phyloP scores from a whole-genome alignment of 2,888 invertebrate genomes.

The Rhimphoctona megacephalus region DNA sequence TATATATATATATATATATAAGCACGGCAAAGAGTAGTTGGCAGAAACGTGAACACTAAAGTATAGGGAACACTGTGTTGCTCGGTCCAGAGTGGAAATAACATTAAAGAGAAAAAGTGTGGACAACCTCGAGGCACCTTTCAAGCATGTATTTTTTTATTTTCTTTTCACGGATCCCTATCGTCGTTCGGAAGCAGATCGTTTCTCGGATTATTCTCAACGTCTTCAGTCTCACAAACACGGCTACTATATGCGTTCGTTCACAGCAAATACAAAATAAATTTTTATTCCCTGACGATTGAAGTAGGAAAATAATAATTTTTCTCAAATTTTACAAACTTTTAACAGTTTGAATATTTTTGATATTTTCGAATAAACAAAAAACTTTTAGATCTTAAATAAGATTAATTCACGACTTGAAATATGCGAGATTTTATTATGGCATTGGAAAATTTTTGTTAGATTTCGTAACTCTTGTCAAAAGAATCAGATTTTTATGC shows the following conservation, averaged over 20 bases:
- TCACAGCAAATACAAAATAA: background rate
- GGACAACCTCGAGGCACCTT: constrained; percentile 38
- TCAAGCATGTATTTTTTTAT: background rate
- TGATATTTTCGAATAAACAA: background rate
- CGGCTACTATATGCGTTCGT: constrained; percentile 12
- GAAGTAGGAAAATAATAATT: background rate
- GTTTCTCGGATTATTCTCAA: constrained; percentile 40
- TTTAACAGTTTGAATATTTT: background rate
- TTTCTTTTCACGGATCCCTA: constrained; percentile 41
- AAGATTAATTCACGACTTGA: too few relatives aligned
- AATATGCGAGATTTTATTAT: too few relatives aligned
- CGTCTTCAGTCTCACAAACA: constrained; percentile 36
- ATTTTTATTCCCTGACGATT: background rate
- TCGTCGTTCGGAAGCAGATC: constrained; percentile 58
- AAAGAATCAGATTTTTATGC: too few relatives aligned
- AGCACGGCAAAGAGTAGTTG: constrained; percentile 15
- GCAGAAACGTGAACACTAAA: constrained; percentile 56
- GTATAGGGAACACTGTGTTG: constrained; percentile 32
- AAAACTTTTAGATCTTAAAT: too few relatives aligned
- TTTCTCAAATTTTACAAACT: background rate
- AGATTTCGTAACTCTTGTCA: too few relatives aligned
- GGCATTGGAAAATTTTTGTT: too few relatives aligned
- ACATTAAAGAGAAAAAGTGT: constrained; percentile 22
- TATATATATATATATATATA: too few relatives aligned
- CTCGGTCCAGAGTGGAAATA: background rate